These are phyloP conservation scores for Tetragonula carbonaria DNA, from an alignment of 2,888 invertebrate genomes.

Conservation along the genomic window DNA sequence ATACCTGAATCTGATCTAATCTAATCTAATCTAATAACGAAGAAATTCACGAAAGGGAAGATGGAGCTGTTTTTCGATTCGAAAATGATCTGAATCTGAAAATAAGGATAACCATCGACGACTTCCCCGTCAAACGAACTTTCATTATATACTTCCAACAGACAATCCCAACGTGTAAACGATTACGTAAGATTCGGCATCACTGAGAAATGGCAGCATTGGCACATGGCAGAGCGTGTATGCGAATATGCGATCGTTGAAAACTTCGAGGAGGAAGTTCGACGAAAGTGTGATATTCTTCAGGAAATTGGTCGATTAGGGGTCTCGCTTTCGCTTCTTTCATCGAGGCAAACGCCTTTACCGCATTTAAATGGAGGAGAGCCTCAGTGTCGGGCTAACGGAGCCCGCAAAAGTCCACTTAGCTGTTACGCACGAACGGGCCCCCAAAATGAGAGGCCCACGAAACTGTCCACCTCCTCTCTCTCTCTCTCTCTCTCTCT, in stretches of 20 bases:
- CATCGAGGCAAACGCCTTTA: constrained; percentile 30
- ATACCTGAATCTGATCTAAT: no score
- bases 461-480: constrained; percentile 54
- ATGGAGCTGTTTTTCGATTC: no score
- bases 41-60: no score
- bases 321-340: constrained; percentile 55
- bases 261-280: background rate
- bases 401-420: constrained; percentile 66
- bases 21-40: no score
- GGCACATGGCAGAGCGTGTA: no score
- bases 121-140: no score
- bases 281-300: background rate
- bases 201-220: no score
- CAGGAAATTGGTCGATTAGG: background rate
- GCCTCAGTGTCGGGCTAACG: constrained; percentile 49
- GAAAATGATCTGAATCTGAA: no score
- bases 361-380: constrained; percentile 59
- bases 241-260: background rate
- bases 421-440: constrained; percentile 64
- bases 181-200: no score
- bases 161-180: no score
- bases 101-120: no score
- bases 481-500: background rate
- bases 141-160: no score
- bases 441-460: constrained; percentile 63